Conservation (phyloP, 2,888 invertebrate genomes). For the Acleris laterana region DNA sequence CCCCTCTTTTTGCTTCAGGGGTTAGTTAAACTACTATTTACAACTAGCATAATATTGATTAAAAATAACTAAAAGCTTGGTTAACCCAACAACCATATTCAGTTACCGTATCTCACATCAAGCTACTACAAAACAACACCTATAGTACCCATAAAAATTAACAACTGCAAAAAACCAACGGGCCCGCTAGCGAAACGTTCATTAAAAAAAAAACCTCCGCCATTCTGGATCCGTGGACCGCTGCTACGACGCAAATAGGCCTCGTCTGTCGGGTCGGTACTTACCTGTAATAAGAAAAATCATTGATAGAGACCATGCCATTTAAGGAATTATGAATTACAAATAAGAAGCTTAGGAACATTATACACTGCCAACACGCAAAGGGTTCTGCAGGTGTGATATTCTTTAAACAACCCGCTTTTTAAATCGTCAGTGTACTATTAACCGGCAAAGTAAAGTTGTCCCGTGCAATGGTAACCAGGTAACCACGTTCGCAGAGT, state of each 20-base stretch:
- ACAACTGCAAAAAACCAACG: constrained; percentile 18
- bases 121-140: not conserved
- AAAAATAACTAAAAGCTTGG: too few species aligned
- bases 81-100: too few species aligned
- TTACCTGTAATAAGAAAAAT: constrained; percentile 35
- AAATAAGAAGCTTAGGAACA: constrained; percentile 13
- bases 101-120: not conserved
- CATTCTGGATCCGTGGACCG: constrained; percentile 3
- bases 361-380: not conserved
- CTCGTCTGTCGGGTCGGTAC: constrained; percentile 10
- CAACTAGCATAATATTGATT: too few species aligned
- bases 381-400: not conserved
- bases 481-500: too few species aligned
- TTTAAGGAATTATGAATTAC: constrained; percentile 23
- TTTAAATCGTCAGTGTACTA: too few species aligned
- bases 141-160: constrained; percentile 8
- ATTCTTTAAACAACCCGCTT: not conserved
- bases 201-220: constrained; percentile 5
- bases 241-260: constrained; percentile 5
- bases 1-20: too few species aligned
- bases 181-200: constrained; percentile 7
- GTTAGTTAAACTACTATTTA: too few species aligned
- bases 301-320: constrained; percentile 12
- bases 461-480: too few species aligned
- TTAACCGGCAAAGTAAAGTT: too few species aligned